phyloP scores from a whole-genome alignment of 2,888 invertebrate genomes.

The Sclerodermus sp. region DNA sequence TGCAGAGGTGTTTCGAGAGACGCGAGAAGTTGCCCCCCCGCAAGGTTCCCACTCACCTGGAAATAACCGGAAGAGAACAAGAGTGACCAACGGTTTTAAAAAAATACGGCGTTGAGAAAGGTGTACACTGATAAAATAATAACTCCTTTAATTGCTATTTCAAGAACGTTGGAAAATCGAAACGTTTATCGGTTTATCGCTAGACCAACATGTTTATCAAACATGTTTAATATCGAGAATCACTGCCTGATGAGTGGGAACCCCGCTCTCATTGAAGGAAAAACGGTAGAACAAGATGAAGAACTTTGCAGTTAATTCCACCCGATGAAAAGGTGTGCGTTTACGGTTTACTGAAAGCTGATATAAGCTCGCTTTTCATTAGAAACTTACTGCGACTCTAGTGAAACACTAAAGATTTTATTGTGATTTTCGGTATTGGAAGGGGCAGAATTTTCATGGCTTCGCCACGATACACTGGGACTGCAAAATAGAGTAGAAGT shows the following conservation, averaged over 20 bases:
- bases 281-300: constrained; percentile 8
- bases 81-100: constrained; percentile 39
- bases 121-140: no score
- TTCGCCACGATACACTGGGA: constrained; percentile 42
- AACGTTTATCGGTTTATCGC: no score
- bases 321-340: not conserved
- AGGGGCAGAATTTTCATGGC: constrained; percentile 40
- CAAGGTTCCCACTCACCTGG: constrained; percentile 56
- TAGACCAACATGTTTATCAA: not conserved
- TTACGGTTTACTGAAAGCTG: constrained; percentile 21
- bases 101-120: not conserved
- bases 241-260: constrained; percentile 49
- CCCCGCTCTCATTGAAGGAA: constrained; percentile 33
- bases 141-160: no score
- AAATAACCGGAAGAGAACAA: constrained; percentile 52
- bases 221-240: not conserved
- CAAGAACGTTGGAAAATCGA: no score
- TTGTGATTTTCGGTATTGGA: constrained; percentile 43
- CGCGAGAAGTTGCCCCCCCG: constrained; percentile 52
- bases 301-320: no score
- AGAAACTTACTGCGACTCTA: constrained; percentile 47
- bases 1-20: constrained; percentile 49
- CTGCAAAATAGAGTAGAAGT: constrained; percentile 36
- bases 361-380: constrained; percentile 14
- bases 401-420: constrained; percentile 48